Base-by-base conservation (phyloP, 2,888 invertebrate genomes). In the Entomobrya multifasciata region DNA sequence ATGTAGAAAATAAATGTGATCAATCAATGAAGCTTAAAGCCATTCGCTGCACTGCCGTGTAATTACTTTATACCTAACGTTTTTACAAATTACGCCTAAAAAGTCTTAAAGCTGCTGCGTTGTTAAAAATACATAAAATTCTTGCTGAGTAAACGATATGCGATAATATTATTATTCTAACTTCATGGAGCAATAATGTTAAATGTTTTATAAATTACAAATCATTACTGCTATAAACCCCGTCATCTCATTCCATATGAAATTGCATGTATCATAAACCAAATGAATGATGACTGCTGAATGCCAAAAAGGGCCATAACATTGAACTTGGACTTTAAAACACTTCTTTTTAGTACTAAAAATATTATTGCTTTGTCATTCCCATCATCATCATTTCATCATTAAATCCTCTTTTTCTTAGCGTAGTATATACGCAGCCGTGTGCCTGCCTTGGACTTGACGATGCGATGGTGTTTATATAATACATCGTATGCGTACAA, bases 281-380 rank as follows among this genome's bases (percentile, higher is more conserved):
- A 2, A 62, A 30, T 62, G 17, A 36, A 62, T n/a, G n/a, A 36
- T 10, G 36, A 62, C 15, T 41, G 36, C 11, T 65, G 41, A 65
- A 65, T 65, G 41, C 65, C 65, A 65, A 65, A 65, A 65, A n/a
- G 65, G 30, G 41, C 65, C 17, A 41, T 65, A 65, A 15, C 83
- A 77, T 84, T 84, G 83, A 84, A 84, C 83, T 84, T 84, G 83
- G 76, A 67, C 83, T 84, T 77, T 25, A 84, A 55, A 41, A 79
- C 5, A 60, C 3, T 4, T 82, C 27, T 15, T 60, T 60, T 10
- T 15, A 5, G 17, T 5, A 41, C 36, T 17, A 65, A 65, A 65
- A 36, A 20, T 22, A 36, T 65, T 65, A 65, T 41, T 67, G 65
- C 83, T 57, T 52, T 55, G 83, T 67, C 83, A 84, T 84, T 78